phyloP scores from a whole-genome alignment of 1,140 invertebrate species.

The Diprion similis region DNA sequence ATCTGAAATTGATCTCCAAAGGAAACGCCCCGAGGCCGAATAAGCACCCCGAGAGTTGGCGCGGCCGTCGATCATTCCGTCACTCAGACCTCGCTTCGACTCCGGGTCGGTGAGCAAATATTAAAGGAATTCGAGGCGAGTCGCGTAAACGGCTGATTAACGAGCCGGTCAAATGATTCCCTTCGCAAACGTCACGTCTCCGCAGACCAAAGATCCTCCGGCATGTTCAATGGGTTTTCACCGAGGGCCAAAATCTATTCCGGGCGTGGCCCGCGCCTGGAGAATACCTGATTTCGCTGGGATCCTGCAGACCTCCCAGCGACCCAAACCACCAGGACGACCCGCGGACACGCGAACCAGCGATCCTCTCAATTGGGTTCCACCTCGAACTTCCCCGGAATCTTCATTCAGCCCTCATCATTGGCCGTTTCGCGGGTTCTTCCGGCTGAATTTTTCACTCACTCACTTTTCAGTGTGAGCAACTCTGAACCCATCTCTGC shows the following conservation, averaged over 20 bases:
- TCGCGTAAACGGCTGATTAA: neutral
- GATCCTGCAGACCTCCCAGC: neutral
- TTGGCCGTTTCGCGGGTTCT: too few species aligned
- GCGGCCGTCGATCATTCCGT: too few species aligned
- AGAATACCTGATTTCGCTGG: neutral
- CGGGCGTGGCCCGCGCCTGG: neutral
- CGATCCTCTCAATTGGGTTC: conserved; percentile 3
- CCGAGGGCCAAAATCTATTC: conserved; percentile 5
- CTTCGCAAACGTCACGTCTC: neutral
- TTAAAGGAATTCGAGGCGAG: neutral
- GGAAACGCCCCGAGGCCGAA: too few species aligned
- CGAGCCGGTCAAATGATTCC: neutral
- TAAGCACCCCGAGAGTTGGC: too few species aligned
- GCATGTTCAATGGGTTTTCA: neutral
- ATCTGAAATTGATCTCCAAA: too few species aligned
- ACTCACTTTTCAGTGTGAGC: too few species aligned
- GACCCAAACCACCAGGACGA: neutral
- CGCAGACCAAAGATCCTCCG: neutral
- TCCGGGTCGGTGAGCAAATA: too few species aligned
- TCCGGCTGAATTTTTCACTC: too few species aligned
- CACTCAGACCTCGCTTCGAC: too few species aligned
- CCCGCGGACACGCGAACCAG: conserved; percentile 3
- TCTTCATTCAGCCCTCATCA: too few species aligned
- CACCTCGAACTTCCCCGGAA: neutral
- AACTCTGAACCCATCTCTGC: too few species aligned